Evolutionary conservation across 2,888 invertebrate genomes (phyloP), one percentile per base, ranked within the genome.

Genomic region (Cryptocephalus primarius): DNA sequence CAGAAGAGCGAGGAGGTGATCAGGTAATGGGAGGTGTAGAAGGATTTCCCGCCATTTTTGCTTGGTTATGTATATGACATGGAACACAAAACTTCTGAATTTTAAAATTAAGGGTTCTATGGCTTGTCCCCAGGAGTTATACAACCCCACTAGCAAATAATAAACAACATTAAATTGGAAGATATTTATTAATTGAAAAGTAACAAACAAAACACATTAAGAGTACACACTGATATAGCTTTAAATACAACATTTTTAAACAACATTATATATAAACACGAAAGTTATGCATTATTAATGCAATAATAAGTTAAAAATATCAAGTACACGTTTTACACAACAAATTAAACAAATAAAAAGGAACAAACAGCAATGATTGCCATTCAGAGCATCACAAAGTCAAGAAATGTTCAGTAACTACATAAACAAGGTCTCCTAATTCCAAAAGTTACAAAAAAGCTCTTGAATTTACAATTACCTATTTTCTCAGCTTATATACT

Each of bases 151-250:
- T n/a, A n/a, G n/a, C n/a, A n/a, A n/a, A n/a, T n/a, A n/a, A n/a
- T n/a, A n/a, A n/a, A n/a, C n/a, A n/a, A n/a, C n/a, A n/a, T n/a
- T 22, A 6, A 22, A 22, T 22, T 22, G 49, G 55, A 55, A 57
- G 55, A 57, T 57, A 55, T 57, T 61, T 57, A 57, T 56, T 58
- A 57, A 54, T 57, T 52, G 47, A 58, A 59, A 57, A 56, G 55
- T 58, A 59, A 60, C 57, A 54, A 60, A 59, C 57, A 60, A 60
- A 22, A 22, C 59, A 60, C 56, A 59, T 55, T 52, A 52, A 58
- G 48, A 54, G 54, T 60, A 53, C 58, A 59, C 55, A 55, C 56
- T 53, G 55, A 55, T 53, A 52, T 56, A 54, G 50, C 51, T 54
- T 54, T 48, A 52, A 55, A 52, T 51, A 33, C 44, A 48, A 45